These are phyloP conservation scores for Acleris sparsana DNA, from an alignment of 2,888 invertebrate species.

Conservation along the genomic window DNA sequence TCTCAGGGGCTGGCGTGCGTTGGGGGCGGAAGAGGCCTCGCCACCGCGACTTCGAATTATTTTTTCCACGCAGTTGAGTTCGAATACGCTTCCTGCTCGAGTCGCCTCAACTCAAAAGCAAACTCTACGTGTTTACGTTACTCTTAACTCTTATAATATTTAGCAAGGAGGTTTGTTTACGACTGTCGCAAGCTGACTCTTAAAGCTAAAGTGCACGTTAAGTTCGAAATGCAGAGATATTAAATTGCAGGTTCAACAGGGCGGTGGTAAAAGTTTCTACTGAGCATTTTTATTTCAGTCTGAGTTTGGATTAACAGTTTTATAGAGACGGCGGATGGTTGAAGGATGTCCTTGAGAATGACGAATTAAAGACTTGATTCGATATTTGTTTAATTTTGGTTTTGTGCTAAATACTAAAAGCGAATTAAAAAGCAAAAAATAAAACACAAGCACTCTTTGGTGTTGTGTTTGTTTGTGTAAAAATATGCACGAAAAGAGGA, in stretches of 20 bases:
- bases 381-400: no score
- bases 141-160: slow-evolving; percentile 77
- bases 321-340: background rate
- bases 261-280: slow-evolving; percentile 7
- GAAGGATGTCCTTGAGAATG: no score
- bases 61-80: slow-evolving; percentile 81
- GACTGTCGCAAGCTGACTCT: slow-evolving; percentile 28
- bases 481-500: no score
- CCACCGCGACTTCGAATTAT: slow-evolving; percentile 72
- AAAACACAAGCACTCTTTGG: background rate
- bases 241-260: slow-evolving; percentile 23
- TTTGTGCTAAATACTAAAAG: background rate
- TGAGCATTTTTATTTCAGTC: background rate
- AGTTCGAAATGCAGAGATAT: slow-evolving; percentile 28
- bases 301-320: background rate
- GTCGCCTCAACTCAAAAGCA: slow-evolving; percentile 77
- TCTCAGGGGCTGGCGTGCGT: slow-evolving; percentile 14
- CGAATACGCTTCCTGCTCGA: slow-evolving; percentile 78
- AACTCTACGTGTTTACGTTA: slow-evolving; percentile 80
- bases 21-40: slow-evolving; percentile 51
- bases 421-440: slow-evolving; percentile 8
- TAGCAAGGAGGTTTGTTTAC: slow-evolving; percentile 56
- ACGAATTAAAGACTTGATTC: background rate
- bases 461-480: no score
- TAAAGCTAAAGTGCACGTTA: slow-evolving; percentile 26